Evolutionary conservation across 2,113 vertebrate genomes (phyloP).

Genomic region (Thermophis baileyi): DNA sequence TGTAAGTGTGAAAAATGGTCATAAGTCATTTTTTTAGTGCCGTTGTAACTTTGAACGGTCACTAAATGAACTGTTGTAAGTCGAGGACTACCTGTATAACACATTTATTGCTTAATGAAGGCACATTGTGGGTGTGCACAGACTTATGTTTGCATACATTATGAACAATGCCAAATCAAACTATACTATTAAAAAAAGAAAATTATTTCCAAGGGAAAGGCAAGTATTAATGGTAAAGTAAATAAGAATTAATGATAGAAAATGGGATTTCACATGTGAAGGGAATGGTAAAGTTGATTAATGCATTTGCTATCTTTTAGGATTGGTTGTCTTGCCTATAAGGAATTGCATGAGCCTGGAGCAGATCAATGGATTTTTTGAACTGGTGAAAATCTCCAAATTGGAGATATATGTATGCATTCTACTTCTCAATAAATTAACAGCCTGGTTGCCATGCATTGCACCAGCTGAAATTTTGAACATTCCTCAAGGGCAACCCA

Average conservation of each 20-base stretch:
- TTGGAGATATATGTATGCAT: neutral
- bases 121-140: neutral
- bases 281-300: conserved; percentile 28
- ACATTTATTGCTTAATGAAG: conserved; percentile 34
- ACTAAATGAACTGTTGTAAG: no score
- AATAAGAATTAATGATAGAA: conserved; percentile 44
- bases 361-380: neutral
- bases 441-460: neutral
- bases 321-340: neutral
- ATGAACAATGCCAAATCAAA: neutral
- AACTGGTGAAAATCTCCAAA: neutral
- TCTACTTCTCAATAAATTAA: neutral
- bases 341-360: neutral
- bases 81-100: neutral
- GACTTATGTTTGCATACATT: neutral
- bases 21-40: no score
- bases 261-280: conserved; percentile 44
- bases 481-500: neutral
- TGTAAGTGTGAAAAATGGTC: no score
- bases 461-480: neutral
- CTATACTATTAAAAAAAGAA: conserved; percentile 43
- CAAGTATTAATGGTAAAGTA: conserved; percentile 39
- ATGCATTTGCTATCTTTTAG: neutral
- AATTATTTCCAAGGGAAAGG: conserved; percentile 43
- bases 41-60: no score